Evolutionary conservation across 2,888 invertebrate species (phyloP).

Genomic region (Linhomoeus sp.): DNA sequence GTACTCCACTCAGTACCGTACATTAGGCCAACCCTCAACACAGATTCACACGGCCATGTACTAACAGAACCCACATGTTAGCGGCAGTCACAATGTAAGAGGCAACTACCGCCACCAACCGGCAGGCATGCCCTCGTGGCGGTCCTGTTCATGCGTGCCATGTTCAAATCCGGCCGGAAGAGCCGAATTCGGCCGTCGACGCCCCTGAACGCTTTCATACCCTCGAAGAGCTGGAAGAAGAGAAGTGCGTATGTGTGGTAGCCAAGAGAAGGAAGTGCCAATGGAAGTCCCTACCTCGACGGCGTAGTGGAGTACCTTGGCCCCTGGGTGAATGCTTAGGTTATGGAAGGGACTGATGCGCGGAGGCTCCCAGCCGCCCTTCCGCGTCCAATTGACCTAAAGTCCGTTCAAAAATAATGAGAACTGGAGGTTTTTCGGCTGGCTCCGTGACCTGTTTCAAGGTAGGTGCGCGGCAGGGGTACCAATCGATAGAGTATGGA

Average conservation of each 20-base stretch:
- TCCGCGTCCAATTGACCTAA: slow-evolving; percentile 46
- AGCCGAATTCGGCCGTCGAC: slow-evolving; percentile 72
- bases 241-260: no score
- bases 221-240: slow-evolving; percentile 67
- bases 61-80: no score
- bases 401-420: no score
- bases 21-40: no score
- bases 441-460: no score
- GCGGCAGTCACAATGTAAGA: no score
- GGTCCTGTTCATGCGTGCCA: slow-evolving; percentile 70
- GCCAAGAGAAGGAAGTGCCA: no score
- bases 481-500: no score
- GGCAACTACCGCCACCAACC: slow-evolving; percentile 17
- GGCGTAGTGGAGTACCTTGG: slow-evolving; percentile 92
- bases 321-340: slow-evolving; percentile 72
- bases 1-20: no score
- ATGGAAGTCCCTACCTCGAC: slow-evolving; percentile 66
- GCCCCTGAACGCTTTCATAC: slow-evolving; percentile 85
- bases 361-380: slow-evolving; percentile 74
- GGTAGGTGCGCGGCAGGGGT: no score
- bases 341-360: slow-evolving; percentile 71
- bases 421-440: no score
- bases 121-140: slow-evolving; percentile 68
- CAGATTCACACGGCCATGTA: not conserved
- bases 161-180: slow-evolving; percentile 84